Evolutionary conservation across 2,113 vertebrate genomes (phyloP).

Genomic region (Struthio camelus): DNA sequence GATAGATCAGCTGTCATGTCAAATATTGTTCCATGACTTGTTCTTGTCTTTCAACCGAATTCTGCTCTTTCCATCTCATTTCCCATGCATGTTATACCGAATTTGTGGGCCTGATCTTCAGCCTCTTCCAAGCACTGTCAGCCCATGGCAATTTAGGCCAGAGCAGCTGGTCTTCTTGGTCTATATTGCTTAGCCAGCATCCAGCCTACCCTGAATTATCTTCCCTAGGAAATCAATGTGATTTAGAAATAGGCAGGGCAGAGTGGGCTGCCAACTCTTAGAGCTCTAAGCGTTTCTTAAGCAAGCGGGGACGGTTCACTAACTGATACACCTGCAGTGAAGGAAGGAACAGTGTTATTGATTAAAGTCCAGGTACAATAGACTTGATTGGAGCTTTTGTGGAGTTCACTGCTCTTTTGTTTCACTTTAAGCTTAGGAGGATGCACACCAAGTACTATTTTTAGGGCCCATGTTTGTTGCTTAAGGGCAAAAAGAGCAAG

Average conservation of each 20-base stretch:
- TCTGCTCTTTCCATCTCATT: background rate
- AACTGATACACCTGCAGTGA: background rate
- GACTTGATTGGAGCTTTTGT: constrained; percentile 52
- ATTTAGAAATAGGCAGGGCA: background rate
- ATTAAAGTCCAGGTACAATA: constrained; percentile 57
- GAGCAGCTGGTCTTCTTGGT: background rate
- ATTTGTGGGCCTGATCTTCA: background rate
- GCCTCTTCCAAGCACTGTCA: background rate
- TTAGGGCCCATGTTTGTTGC: constrained; percentile 40
- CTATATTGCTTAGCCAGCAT: background rate
- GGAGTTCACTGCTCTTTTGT: constrained; percentile 53
- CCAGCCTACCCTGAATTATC: background rate
- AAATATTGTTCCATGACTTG: background rate
- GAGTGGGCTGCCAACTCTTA: background rate
- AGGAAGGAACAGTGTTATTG: constrained; percentile 50
- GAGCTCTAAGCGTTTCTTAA: constrained; percentile 14
- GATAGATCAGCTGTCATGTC: background rate
- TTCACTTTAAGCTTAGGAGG: constrained; percentile 33
- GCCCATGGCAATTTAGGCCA: background rate
- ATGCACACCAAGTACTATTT: constrained; percentile 62
- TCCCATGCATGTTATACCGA: background rate
- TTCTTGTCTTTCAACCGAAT: background rate
- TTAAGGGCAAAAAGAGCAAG: constrained; percentile 17
- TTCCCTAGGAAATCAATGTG: background rate
- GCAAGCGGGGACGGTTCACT: background rate